A percentile compares a stretch with the other conserved stretches of the same genome.
Conservation (phyloP, 2,113 vertebrate species). For the Otolemur garnettii region DNA sequence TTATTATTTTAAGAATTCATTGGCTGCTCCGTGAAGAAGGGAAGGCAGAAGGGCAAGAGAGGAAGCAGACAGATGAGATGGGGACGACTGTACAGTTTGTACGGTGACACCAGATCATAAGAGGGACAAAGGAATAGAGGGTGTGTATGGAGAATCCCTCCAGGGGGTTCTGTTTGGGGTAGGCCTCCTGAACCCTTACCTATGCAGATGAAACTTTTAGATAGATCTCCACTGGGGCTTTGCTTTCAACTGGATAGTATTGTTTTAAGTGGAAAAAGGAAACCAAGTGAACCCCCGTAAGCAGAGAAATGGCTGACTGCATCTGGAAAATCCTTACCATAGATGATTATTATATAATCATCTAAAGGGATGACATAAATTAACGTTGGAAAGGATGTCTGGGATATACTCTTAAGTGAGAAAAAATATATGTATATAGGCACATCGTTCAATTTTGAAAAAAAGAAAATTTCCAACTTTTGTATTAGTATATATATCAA, state of each 20-base stretch:
- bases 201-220: background rate
- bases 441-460: constrained; percentile 10
- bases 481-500: background rate
- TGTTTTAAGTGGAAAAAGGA: constrained; percentile 8
- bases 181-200: background rate
- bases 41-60: background rate
- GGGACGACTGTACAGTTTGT: background rate
- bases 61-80: background rate
- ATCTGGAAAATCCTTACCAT: background rate
- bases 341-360: background rate
- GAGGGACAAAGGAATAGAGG: background rate
- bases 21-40: background rate
- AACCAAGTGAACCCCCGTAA: background rate
- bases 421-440: background rate
- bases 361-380: background rate
- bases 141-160: background rate
- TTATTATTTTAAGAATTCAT: background rate
- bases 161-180: background rate
- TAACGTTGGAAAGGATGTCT: background rate
- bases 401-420: background rate
- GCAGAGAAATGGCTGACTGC: background rate
- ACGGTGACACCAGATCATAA: background rate
- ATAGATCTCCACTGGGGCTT: background rate
- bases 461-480: constrained; percentile 16
- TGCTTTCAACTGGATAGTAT: background rate